Base-by-base conservation (phyloP, 2,888 invertebrate genomes). In the Troilus luridus region DNA sequence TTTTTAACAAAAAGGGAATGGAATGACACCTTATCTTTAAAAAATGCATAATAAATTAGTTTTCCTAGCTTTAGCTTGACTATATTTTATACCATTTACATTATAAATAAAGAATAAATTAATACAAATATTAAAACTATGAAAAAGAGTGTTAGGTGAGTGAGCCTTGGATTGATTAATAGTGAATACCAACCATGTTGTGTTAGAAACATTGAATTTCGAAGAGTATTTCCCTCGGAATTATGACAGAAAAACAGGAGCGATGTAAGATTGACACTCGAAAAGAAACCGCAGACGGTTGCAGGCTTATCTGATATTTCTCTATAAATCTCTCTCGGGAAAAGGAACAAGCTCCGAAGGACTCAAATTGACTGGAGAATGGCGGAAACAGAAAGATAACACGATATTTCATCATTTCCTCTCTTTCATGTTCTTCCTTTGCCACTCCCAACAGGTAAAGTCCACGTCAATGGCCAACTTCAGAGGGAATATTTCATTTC, bases 301-400 rank as follows among this genome's bases (percentile, higher is more conserved):
- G 67, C 67, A 67, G 7, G 12, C 67, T 67, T 54, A 81, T 81
- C 81, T 21, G 54, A 41, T 81, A 81, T 81, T 81, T 41, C 56
- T 41, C 21, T n/a, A 85, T 56, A 85, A 85, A 85, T 85, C 85
- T 85, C n/a, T n/a, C n/a, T 5, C 27, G 27, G 72, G 9, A 41
- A 77, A 77, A 77, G 72, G 41, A 77, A 77, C 8, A 77, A 17
- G 27, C 24, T 14, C 14, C 72, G 72, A 77, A 41, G 27, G 41
- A 77, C 72, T 77, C 72, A 58, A 58, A 54, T 85, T 85, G 56
- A 58, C 56, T 85, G 54, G n/a, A 58, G n/a, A 85, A 85, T 10
- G 56, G n/a, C 56, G 85, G 85, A 58, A 85, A 85, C 85, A n/a
- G 85, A 58, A 56, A 85, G 85, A 85, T 85, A 85, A 56, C 85